Base-by-base conservation (phyloP, 2,113 vertebrate genomes). In the Callopanchax toddi region DNA sequence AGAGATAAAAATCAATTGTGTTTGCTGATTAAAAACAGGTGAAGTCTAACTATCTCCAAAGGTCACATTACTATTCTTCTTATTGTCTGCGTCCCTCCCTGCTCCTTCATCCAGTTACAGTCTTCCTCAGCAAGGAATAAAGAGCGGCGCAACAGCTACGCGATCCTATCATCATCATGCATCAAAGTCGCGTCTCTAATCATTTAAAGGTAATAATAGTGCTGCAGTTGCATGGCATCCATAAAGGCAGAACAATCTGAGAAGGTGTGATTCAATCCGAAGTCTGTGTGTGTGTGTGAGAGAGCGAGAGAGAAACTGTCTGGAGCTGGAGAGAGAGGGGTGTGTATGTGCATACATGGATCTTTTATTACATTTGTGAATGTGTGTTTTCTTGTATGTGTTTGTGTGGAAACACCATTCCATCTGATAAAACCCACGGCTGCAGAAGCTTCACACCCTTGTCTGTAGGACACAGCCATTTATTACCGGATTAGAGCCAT, bases 401-500 rank as follows among this genome's bases (percentile, higher is more conserved):
- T 65, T 53, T 71, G 76, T 74, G 83, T 81, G 82, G 84, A 83
- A 87, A 83, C 82, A 83, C 77, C 68, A 88, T 90, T 88, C 84
- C 73, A 89, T 91, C 88, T 89, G 89, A 91, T 91, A 91, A 91
- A 89, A 89, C 82, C 75, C 75, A 40, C 78, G 82, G 86, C 85
- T 83, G 79, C 89, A 75, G 86, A 85, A 86, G 82, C 73, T 82
- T 91, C 84, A 88, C 90, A 91, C 89, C 89, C 91, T 91, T 91
- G 92, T 92, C 91, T 90, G 90, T 89, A 91, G 92, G 90, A 93
- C 92, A 92, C 83, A 87, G 86, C 87, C 92, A 91, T 93, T 92
- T 93, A 93, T 92, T 91, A 92, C 85, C 83, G 91, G 92, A 93
- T 93, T 93, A 93, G 90, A 91, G 91, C 90, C 91, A 90, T 93